A percentile compares a stretch with the other conserved stretches of the same genome.
These are phyloP conservation scores for Agrypnia vestita DNA, from an alignment of 1,140 invertebrate genomes.

Conservation along the genomic window DNA sequence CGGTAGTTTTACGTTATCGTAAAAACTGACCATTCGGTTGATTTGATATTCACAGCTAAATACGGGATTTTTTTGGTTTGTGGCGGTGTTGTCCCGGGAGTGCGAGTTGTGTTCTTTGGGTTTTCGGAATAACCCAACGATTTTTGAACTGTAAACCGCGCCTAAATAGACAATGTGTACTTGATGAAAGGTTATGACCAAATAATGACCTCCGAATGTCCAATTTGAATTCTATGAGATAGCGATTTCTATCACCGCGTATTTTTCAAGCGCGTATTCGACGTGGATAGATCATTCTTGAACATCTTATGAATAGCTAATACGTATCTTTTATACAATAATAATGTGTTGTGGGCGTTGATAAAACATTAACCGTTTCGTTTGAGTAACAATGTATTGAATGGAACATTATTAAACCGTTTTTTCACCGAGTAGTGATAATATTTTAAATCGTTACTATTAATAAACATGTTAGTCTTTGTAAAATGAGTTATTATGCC, in stretches of 20 bases:
- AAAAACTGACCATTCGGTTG: too few species aligned
- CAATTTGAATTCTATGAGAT: conserved; percentile 5
- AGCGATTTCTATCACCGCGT: conserved; percentile 14
- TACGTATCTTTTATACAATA: background rate
- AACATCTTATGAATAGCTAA: background rate
- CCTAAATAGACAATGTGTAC: conserved; percentile 23
- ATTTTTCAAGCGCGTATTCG: background rate
- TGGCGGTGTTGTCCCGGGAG: too few species aligned
- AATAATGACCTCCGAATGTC: conserved; percentile 28
- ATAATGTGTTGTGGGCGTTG: background rate
- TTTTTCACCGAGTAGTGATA: too few species aligned
- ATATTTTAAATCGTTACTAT: too few species aligned
- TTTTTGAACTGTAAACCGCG: conserved; percentile 15
- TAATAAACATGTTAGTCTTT: too few species aligned
- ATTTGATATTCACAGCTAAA: too few species aligned
- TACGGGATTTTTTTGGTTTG: too few species aligned
- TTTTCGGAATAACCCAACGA: conserved; percentile 6
- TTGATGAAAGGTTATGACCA: conserved; percentile 44
- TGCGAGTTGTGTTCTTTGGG: background rate
- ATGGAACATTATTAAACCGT: too few species aligned
- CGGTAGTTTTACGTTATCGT: too few species aligned
- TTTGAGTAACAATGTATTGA: background rate
- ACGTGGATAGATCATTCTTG: background rate
- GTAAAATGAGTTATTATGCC: too few species aligned
- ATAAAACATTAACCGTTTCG: background rate